A percentile compares a stretch with the other conserved stretches of the same genome.
Evolutionary conservation across 2,797 vertebrate genomes (phyloP).

Genomic region (Parambassis ranga): DNA sequence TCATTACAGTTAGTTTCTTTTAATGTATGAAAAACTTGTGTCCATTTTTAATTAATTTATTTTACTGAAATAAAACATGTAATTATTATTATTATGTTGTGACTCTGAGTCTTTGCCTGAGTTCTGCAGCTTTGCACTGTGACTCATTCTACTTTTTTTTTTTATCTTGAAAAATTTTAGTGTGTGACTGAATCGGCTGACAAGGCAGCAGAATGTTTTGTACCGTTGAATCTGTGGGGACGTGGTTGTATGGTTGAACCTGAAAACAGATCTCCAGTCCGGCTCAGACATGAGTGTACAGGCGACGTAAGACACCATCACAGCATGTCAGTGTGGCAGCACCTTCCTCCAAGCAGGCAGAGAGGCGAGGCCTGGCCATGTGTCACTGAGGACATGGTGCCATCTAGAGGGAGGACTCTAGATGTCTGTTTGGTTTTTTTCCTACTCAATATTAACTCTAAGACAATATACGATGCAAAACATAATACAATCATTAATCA

Average conservation of each 20-base stretch:
- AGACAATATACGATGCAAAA: too few species aligned
- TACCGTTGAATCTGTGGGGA: not conserved
- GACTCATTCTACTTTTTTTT: not conserved
- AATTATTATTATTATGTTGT: slow-evolving; percentile 73
- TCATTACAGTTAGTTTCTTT: slow-evolving; percentile 78
- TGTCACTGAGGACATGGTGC: slow-evolving; percentile 71
- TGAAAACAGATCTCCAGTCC: not conserved
- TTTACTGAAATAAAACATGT: slow-evolving; percentile 83
- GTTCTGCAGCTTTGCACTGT: not conserved
- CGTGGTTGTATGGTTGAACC: not conserved
- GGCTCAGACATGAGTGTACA: not conserved
- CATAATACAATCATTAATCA: too few species aligned
- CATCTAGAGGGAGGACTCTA: slow-evolving; percentile 70
- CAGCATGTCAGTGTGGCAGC: not conserved
- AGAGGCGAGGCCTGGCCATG: slow-evolving; percentile 19
- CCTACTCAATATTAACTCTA: too few species aligned
- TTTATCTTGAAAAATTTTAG: not conserved
- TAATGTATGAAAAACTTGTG: slow-evolving; percentile 75
- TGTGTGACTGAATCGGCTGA: not conserved
- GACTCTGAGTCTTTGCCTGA: not conserved
- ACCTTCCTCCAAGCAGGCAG: not conserved
- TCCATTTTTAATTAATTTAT: slow-evolving; percentile 82
- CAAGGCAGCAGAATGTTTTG: not conserved
- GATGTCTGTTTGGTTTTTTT: slow-evolving; percentile 15
- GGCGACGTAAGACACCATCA: not conserved